Conservation (phyloP, 2,888 invertebrate species). For the Congeria kusceri region DNA sequence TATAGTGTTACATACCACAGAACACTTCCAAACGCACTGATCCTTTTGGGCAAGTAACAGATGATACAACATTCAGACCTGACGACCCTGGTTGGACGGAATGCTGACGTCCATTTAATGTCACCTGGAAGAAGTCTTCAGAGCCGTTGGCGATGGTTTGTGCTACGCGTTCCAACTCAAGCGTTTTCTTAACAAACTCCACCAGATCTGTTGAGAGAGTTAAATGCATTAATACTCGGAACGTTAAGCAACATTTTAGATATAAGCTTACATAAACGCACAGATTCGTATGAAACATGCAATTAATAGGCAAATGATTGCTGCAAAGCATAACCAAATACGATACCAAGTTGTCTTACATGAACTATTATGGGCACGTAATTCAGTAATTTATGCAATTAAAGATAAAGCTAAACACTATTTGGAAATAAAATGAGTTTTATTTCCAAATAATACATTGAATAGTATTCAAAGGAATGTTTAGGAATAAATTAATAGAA, state of each 20-base stretch:
- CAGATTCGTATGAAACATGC: background rate
- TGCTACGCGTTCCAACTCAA: background rate
- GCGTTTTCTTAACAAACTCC: background rate
- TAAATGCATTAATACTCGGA: too few relatives aligned
- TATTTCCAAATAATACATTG: too few relatives aligned
- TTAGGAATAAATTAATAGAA: too few relatives aligned
- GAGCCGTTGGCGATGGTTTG: background rate
- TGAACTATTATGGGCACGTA: too few relatives aligned
- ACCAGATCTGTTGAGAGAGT: background rate
- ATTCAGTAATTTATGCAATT: too few relatives aligned
- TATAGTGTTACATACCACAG: background rate
- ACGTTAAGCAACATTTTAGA: background rate
- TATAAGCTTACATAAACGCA: background rate
- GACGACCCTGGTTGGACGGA: background rate
- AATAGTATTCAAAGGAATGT: too few relatives aligned
- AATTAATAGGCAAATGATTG: background rate
- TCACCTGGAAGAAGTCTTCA: background rate
- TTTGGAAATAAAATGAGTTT: too few relatives aligned
- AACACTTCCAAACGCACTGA: background rate
- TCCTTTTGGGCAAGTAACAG: background rate
- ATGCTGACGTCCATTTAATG: background rate
- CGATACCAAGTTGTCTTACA: background rate
- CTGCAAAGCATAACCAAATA: background rate
- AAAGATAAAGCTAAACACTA: too few relatives aligned
- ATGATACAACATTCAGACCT: background rate